These are phyloP conservation scores for Schizopygopsis pylzovi DNA, from an alignment of 2,797 vertebrate genomes.

Conservation along the genomic window DNA sequence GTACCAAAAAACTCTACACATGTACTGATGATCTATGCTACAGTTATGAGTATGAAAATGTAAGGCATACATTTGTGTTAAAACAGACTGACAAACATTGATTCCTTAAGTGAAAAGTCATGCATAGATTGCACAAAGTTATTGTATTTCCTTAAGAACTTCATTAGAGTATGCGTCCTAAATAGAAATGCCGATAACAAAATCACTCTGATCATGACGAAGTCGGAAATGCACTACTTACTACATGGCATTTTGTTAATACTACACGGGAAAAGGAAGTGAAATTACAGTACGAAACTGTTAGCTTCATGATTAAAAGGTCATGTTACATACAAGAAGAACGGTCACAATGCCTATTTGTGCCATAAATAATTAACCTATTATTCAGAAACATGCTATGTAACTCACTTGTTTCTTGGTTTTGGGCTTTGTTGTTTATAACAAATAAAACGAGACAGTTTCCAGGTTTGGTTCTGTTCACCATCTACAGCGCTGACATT, in stretches of 20 bases:
- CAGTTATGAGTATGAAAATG: conserved; percentile 56
- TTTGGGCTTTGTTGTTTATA: conserved; percentile 22
- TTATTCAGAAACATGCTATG: conserved; percentile 34
- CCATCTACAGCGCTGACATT: conserved; percentile 31
- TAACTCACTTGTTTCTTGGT: conserved; percentile 22
- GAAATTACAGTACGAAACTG: conserved; percentile 35
- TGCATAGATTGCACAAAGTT: conserved; percentile 79
- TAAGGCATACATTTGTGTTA: conserved; percentile 62
- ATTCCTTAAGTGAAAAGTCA: conserved; percentile 64
- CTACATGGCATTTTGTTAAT: conserved; percentile 49
- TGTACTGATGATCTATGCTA: conserved; percentile 51
- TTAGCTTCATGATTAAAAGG: conserved; percentile 34
- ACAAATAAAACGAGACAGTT: conserved; percentile 8
- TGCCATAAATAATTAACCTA: conserved; percentile 22
- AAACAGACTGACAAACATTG: conserved; percentile 52
- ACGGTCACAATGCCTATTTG: conserved; percentile 28
- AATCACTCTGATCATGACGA: conserved; percentile 49
- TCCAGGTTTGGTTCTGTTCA: conserved; percentile 22
- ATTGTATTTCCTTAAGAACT: conserved; percentile 60
- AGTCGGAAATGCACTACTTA: conserved; percentile 48
- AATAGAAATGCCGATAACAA: conserved; percentile 52
- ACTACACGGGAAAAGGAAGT: conserved; percentile 40
- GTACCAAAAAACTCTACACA: conserved; percentile 46
- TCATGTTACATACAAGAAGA: conserved; percentile 33
- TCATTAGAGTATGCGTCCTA: conserved; percentile 35